Evolutionary conservation across 2,888 invertebrate genomes (phyloP).

Genomic region (Chrysolina americana): DNA sequence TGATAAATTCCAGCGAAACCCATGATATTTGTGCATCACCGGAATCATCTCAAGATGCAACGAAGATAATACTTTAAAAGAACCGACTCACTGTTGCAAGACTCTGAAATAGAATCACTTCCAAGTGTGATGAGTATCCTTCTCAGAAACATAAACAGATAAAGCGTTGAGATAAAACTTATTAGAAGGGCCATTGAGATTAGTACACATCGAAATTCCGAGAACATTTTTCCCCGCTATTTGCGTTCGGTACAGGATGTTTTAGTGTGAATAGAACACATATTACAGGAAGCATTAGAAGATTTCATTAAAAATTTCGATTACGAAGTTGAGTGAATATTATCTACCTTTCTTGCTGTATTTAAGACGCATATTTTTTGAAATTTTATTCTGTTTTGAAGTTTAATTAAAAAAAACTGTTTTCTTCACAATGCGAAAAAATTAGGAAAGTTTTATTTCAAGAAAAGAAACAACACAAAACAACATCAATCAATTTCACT

Average conservation of each 20-base stretch:
- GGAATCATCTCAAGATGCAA: neutral
- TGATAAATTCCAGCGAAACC: neutral
- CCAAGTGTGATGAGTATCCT: conserved; percentile 8
- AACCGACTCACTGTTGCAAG: neutral
- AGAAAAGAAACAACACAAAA: no score
- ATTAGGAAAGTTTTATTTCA: no score
- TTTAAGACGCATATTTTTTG: no score
- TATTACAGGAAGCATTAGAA: no score
- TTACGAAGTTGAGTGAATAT: no score
- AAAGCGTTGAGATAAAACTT: conserved; percentile 1
- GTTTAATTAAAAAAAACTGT: no score
- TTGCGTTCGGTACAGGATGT: neutral
- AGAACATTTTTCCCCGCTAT: neutral
- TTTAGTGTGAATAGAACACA: no score
- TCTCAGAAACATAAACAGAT: conserved; percentile 4
- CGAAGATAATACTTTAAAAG: neutral
- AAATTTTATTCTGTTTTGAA: no score
- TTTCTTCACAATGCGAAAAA: no score
- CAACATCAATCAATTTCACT: no score
- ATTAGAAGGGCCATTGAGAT: neutral
- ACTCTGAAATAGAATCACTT: conserved; percentile 9
- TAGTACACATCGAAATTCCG: neutral
- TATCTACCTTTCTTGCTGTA: no score
- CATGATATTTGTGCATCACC: neutral
- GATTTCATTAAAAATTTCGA: no score